Base-by-base conservation (phyloP, 2,113 vertebrate genomes). In the Meleagris gallopavo region DNA sequence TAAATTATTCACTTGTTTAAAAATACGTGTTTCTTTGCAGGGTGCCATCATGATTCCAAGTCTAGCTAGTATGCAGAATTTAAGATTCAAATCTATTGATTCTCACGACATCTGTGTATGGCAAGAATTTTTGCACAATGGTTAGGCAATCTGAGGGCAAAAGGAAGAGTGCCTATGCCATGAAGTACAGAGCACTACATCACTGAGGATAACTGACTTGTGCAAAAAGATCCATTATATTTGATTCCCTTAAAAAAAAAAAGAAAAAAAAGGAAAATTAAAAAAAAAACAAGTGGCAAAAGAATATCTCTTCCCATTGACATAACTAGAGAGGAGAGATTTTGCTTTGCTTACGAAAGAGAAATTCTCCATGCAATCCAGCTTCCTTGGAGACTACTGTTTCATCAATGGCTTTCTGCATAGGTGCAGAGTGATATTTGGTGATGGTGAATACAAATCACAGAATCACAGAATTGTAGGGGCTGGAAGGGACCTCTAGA, bases 21-120 rank as follows among this genome's bases (percentile, higher is more conserved):
- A 94, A 93, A 75, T 64, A 75, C 3, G 45, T 90, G 64, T 48
- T 82, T 85, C 87, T 87, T 93, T 64, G 54, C 67, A 77, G 71
- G 83, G 11, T 83, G 50, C 60, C 55, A 50, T 55, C 58, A 24
- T 58, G 40, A 79, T 58, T 72, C 54, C 2, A 0, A 66, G 77
- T 90, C 89, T 93, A 75, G 58, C 78, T 94, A 58, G 78, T 93
- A 93, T 70, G 18, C 27, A 89, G 29, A 7, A 79, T 89, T 88
- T 66, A 57, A 83, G 36, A 76, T 38, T 83, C 82, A 76, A 73
- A 93, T 29, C 24, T 54, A 21, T 32, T 4, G 2, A 20, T 65
- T 90, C 92, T 93, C n/a, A 87, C 45, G 70, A 40, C 25, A 48
- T 81, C 32, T 90, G 9, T 17, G 13, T 32, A n/a, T 48, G 73